Evolutionary conservation across 2,113 vertebrate genomes (phyloP).

Genomic region (Chaetodon trifascialis): DNA sequence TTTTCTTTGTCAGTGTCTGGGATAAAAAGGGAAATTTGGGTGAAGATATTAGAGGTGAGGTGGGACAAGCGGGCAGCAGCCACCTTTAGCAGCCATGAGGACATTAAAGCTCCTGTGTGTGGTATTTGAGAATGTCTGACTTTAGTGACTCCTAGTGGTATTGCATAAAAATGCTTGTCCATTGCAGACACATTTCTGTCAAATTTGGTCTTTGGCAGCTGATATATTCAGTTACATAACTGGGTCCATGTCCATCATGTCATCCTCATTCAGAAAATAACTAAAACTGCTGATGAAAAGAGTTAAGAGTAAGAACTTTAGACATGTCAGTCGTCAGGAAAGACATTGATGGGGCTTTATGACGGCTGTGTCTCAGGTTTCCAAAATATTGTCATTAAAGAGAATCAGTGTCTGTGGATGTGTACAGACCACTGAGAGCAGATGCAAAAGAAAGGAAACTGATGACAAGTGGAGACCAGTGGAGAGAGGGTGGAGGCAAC

Average conservation of each 20-base stretch:
- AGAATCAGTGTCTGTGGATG: not conserved
- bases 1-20: not conserved
- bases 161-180: not conserved
- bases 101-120: not conserved
- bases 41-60: not conserved
- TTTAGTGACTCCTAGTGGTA: not conserved
- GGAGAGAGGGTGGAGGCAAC: slow-evolving; percentile 16
- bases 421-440: not conserved
- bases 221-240: not conserved
- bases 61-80: not conserved
- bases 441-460: slow-evolving; percentile 1
- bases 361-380: not conserved
- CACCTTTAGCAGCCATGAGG: not conserved
- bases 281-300: too few species aligned
- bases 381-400: not conserved
- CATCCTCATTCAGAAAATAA: too few species aligned
- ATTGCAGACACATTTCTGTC: not conserved
- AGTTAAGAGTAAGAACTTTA: too few species aligned
- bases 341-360: too few species aligned
- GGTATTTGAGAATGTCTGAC: not conserved
- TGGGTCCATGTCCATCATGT: too few species aligned
- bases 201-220: not conserved
- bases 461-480: slow-evolving; percentile 20
- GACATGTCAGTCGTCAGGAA: too few species aligned
- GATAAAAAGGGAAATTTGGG: not conserved